Percentiles rank a stretch among this genome's conserved stretches.
Evolutionary conservation across 2,113 vertebrate genomes (phyloP).

Genomic region (Rattus norvegicus): GRCr8 NC_086031.1:11344001-11344500

Average conservation of each 20-base stretch:
- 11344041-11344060: slow-evolving; percentile 5
- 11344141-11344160: neutral
- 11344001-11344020: neutral
- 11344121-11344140: neutral
- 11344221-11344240: slow-evolving; percentile 54
- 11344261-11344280: slow-evolving; percentile 49
- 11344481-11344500: slow-evolving; percentile 46
- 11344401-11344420: slow-evolving; percentile 49
- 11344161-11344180: slow-evolving; percentile 9
- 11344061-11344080: slow-evolving; percentile 3
- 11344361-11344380: slow-evolving; percentile 2
- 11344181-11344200: slow-evolving; percentile 18
- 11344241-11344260: slow-evolving; percentile 45
- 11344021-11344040: slow-evolving; percentile 50
- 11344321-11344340: slow-evolving; percentile 54
- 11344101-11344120: neutral
- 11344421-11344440: slow-evolving; percentile 52
- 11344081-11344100: neutral
- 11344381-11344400: neutral
- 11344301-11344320: slow-evolving; percentile 44
- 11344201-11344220: neutral
- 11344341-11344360: too few species aligned
- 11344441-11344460: slow-evolving; percentile 54
- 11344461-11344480: slow-evolving; percentile 20
- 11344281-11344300: slow-evolving; percentile 40